These are phyloP conservation scores for Drosophila heteroneura DNA, from an alignment of 2,888 invertebrate genomes.

Conservation along the genomic window DNA sequence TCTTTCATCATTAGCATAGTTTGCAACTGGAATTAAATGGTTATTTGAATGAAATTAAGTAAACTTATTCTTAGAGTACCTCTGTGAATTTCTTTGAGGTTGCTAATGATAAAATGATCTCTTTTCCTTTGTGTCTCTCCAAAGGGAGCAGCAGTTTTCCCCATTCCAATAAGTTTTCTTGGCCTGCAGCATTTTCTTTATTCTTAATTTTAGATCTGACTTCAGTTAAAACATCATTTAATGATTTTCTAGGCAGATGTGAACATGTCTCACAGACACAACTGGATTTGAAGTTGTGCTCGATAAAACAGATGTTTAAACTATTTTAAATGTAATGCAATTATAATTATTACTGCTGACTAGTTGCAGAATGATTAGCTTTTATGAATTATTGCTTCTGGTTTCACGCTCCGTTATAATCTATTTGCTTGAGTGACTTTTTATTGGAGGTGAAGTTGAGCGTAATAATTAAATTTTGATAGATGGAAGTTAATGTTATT, in stretches of 20 bases:
- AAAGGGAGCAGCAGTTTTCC: neutral
- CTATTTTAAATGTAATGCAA: neutral
- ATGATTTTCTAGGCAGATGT: neutral
- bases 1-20: neutral
- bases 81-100: neutral
- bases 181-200: neutral
- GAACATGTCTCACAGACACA: neutral
- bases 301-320: neutral
- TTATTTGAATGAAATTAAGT: accelerated
- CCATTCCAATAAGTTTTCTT: neutral
- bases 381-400: neutral
- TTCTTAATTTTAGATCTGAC: neutral
- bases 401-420: neutral
- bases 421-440: neutral
- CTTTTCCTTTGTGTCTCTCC: neutral
- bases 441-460: neutral
- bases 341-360: neutral
- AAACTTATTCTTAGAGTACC: neutral
- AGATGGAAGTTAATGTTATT: neutral
- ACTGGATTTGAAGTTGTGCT: neutral
- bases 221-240: neutral
- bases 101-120: neutral
- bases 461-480: neutral
- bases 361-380: neutral
- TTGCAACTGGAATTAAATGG: neutral